Evolutionary conservation across 1,140 invertebrate species (phyloP), one percentile per base, ranked within the genome.

Genomic region (Sitobion miscanthi): DNA sequence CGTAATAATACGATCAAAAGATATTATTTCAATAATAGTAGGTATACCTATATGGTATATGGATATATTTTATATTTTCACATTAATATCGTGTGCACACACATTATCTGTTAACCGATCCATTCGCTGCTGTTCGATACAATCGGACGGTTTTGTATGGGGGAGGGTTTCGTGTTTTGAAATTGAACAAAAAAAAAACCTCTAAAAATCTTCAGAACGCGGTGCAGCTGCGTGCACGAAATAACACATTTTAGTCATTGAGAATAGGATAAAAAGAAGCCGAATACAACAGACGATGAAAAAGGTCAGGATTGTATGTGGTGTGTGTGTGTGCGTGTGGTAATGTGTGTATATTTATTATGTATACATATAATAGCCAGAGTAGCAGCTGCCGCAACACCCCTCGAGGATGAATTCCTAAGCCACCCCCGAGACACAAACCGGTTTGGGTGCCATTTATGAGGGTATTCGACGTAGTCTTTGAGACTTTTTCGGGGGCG

Each of bases 351-450:
- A n/a, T 77, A 77, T 77, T 17, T 77, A 77, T 77, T 35, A n/a
- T 77, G 62, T 77, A 77, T 77, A 77, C 62, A 35, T 77, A 85
- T 92, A 92, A 92, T 92, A 35, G 82, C 69, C 91, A 35, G 49
- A 92, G 82, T 52, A 23, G 49, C 91, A 93, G 91, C 91, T 93
- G 91, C 91, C 38, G 35, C 62, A 77, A 86, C 91, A 85, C 91
- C 77, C 62, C 49, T 86, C 49, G 47, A 82, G 47, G 52, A 85
- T 54, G 91, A 93, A 93, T 93, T 93, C 91, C 91, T 54, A 86
- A 93, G 23, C 91, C 77, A 42, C 91, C 91, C 62, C 52, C 91
- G 49, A 83, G 77, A 93, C 77, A 54, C 25, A 14, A 93, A 93
- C 91, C 91, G 91, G 91, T 93, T 93, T 25, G 91, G 47, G 47